Evolutionary conservation across 2,113 vertebrate species (phyloP).

Genomic region (Excalfactoria chinensis): DNA sequence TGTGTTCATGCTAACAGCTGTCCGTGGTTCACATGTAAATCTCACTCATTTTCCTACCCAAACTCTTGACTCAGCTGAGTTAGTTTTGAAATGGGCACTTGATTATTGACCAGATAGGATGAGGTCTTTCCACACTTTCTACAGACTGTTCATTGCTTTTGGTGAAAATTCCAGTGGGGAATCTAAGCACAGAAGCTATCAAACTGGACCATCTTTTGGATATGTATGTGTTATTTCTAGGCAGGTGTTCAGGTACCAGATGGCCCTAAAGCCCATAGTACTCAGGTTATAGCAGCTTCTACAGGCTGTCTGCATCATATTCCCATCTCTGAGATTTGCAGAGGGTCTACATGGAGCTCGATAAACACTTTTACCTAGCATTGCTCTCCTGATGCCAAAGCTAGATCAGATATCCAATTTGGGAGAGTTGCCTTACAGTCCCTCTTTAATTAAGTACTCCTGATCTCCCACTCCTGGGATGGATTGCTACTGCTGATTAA

Average conservation of each 20-base stretch:
- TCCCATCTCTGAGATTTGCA: slow-evolving; percentile 71
- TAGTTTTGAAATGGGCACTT: slow-evolving; percentile 6
- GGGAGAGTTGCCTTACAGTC: slow-evolving; percentile 72
- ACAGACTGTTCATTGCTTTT: slow-evolving; percentile 53
- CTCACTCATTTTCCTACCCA: background rate
- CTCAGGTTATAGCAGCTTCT: slow-evolving; percentile 71
- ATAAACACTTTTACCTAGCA: slow-evolving; percentile 71
- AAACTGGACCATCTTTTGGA: slow-evolving; percentile 64
- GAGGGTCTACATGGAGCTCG: slow-evolving; percentile 61
- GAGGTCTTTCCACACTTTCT: background rate
- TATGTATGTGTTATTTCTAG: slow-evolving; percentile 57
- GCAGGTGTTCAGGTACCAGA: slow-evolving; percentile 76
- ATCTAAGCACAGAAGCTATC: slow-evolving; percentile 46
- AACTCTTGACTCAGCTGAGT: background rate
- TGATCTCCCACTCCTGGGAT: slow-evolving; percentile 70
- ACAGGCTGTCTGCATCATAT: slow-evolving; percentile 69
- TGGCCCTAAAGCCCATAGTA: slow-evolving; percentile 68
- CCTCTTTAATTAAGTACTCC: slow-evolving; percentile 76
- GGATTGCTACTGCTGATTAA: slow-evolving; percentile 73
- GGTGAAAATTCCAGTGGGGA: slow-evolving; percentile 57
- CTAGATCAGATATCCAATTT: slow-evolving; percentile 72
- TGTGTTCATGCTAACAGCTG: background rate
- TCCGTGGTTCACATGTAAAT: background rate
- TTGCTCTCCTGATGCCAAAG: slow-evolving; percentile 72
- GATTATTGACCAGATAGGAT: slow-evolving; percentile 27